Evolutionary conservation across 2,113 vertebrate species (phyloP).

Genomic region (Microtus richardsoni): DNA sequence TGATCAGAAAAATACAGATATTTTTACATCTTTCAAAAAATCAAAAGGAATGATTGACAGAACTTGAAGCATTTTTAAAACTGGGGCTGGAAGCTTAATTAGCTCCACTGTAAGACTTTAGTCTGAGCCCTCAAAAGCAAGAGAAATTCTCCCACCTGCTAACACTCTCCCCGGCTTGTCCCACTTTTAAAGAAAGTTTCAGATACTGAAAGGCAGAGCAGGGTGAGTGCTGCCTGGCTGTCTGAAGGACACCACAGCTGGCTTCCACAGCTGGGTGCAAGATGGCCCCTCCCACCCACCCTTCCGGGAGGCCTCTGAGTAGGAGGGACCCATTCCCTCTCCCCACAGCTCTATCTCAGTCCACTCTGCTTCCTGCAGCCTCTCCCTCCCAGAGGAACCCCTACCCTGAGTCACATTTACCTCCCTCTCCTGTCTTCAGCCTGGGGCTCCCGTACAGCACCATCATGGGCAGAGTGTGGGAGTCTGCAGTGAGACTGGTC

Average conservation of each 20-base stretch:
- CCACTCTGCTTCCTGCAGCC: not conserved
- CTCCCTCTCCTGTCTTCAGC: not conserved
- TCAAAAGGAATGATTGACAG: not conserved
- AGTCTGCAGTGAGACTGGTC: not conserved
- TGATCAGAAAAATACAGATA: not conserved
- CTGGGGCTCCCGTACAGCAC: not conserved
- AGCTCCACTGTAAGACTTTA: not conserved
- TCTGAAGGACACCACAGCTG: not conserved
- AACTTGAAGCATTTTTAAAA: not conserved
- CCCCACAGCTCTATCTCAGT: not conserved
- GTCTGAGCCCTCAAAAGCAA: not conserved
- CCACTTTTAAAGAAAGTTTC: not conserved
- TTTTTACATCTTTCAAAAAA: not conserved
- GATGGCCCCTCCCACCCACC: not conserved
- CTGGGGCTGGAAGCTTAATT: not conserved
- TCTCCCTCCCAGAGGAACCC: not conserved
- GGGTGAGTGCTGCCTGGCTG: not conserved
- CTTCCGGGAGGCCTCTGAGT: not conserved
- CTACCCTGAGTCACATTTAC: not conserved
- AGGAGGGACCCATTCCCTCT: not conserved
- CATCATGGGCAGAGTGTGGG: not conserved
- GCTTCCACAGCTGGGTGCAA: not conserved
- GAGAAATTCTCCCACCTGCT: not conserved
- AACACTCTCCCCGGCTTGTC: not conserved
- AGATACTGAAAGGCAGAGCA: not conserved